Conservation (phyloP, 2,113 vertebrate genomes). For the Speoplatyrhinus poulsoni region DNA sequence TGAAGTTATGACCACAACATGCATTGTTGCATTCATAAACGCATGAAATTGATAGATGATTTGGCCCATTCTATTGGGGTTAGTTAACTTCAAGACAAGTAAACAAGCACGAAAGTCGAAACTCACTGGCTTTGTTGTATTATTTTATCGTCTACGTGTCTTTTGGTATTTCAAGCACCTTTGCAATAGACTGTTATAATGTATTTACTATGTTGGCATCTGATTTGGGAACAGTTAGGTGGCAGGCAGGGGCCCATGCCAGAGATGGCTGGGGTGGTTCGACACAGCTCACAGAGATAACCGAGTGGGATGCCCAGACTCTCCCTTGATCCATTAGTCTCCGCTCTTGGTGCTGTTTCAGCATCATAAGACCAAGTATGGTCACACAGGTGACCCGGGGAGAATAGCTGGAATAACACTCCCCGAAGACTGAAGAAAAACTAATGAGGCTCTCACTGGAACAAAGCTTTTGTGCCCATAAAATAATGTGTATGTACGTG, state of each 20-base stretch:
- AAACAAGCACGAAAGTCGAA: not conserved
- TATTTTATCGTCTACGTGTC: not conserved
- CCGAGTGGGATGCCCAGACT: conserved; percentile 31
- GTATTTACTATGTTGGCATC: too few relatives aligned
- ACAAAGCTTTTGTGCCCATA: not conserved
- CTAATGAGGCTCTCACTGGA: conserved; percentile 9
- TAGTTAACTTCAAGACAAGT: too few relatives aligned
- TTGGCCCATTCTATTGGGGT: too few relatives aligned
- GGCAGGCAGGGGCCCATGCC: not conserved
- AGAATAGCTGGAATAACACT: conserved; percentile 85
- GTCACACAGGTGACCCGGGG: conserved; percentile 72
- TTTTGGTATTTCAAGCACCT: conserved; percentile 39
- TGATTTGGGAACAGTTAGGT: too few relatives aligned
- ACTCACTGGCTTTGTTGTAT: not conserved
- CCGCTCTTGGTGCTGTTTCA: conserved; percentile 37
- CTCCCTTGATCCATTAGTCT: conserved; percentile 51
- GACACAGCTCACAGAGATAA: conserved; percentile 66
- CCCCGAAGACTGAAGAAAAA: conserved; percentile 45
- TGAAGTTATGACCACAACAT: too few relatives aligned
- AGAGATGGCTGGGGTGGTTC: conserved; percentile 21
- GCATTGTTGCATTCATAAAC: too few relatives aligned
- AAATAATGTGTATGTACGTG: not conserved
- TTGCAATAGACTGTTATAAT: conserved; percentile 18
- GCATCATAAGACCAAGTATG: conserved; percentile 62
- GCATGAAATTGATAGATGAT: too few relatives aligned